Base-by-base conservation (phyloP, 2,888 invertebrate species). In the Coelogynopora nodosa region DNA sequence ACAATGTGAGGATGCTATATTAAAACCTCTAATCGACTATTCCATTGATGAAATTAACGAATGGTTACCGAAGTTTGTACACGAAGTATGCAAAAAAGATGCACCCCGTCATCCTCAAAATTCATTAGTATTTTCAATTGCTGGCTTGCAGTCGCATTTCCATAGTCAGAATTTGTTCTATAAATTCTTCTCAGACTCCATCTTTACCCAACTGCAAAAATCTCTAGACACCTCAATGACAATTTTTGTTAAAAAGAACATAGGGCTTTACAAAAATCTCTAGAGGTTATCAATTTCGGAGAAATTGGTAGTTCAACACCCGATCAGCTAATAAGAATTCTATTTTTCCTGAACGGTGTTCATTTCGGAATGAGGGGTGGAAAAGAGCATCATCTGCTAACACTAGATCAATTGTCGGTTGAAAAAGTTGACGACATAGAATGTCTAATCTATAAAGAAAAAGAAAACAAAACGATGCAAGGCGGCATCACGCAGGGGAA, bases 301-400 rank as follows among this genome's bases (percentile, higher is more conserved):
- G 80, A 80, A 80, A 2, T 80, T 5, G 80, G 80, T 5, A 23
- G 2, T 27, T 80, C 80, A n/a, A 80, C 80, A 26, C 80, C 80
- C 2, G 28, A 23, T 2, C 2, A 80, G n/a, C 26, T 80, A 10
- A n/a, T 80, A 5, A 23, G n/a, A 27, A 80, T n/a, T 10, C n/a
- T 80, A 80, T 80, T 80, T 5, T 80, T 10, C n/a, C n/a, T 80
- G 26, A 80, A 80, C n/a, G 80, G 80, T 23, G 10, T 80, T 23
- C 80, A 80, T 80, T 80, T 80, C 28, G 80, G 80, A 80, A 80
- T 26, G n/a, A 5, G 80, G 2, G 80, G 80, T 80, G 80, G 80
- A 80, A 80, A 27, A 26, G 28, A 80, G n/a, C 26, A 80, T 80
- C 80, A 80, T n/a, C 2, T 10, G 2, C 28, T 80, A 10, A 80